Evolutionary conservation across 2,797 vertebrate genomes (phyloP).

Genomic region (Sarcoramphus papa): DNA sequence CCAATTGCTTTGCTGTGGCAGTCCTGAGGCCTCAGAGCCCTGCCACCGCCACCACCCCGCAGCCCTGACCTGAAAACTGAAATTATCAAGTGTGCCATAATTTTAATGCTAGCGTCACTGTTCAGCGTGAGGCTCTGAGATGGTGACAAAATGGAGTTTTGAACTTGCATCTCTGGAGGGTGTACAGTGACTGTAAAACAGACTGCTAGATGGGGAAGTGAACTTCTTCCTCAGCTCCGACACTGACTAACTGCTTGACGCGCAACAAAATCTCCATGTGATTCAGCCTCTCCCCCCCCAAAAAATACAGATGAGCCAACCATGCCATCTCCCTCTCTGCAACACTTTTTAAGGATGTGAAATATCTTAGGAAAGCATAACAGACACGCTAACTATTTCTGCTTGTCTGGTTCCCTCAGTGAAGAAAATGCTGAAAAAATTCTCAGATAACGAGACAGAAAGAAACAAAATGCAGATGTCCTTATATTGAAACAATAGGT

Average conservation of each 20-base stretch:
- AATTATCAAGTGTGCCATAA: rapidly evolving
- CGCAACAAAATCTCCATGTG: neutral
- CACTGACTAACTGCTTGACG: neutral
- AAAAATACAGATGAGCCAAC: neutral
- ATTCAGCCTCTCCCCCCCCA: neutral
- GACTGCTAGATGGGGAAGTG: neutral
- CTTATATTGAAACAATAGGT: neutral
- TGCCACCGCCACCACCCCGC: neutral
- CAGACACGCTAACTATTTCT: neutral
- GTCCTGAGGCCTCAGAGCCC: neutral
- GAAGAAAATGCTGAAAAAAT: neutral
- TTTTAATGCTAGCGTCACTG: neutral
- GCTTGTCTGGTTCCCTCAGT: neutral
- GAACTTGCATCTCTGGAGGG: neutral
- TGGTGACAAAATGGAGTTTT: neutral
- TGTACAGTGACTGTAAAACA: neutral
- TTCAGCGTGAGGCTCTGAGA: neutral
- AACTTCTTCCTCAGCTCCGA: neutral
- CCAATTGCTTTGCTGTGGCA: rapidly evolving
- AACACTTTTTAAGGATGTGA: neutral
- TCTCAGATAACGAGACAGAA: neutral
- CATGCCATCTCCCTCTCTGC: neutral
- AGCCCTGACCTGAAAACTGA: neutral
- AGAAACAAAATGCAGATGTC: neutral
- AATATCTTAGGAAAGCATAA: neutral